A percentile compares a stretch with the other conserved stretches of the same genome.
Evolutionary conservation across 2,113 vertebrate species (phyloP).

Genomic region (Mirounga angustirostris): DNA sequence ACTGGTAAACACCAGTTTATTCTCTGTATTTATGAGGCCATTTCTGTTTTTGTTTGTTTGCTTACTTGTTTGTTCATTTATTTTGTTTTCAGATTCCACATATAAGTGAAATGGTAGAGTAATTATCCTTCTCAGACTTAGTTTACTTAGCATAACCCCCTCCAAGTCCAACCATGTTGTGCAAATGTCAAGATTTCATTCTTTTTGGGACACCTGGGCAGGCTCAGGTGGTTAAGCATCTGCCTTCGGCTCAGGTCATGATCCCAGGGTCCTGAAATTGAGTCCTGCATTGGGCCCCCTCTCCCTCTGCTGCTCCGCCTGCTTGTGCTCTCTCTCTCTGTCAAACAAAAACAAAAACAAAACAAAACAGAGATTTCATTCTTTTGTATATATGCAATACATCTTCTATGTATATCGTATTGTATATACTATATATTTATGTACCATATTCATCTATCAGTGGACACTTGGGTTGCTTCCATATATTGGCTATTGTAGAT

Average conservation of each 20-base stretch:
- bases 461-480: background rate
- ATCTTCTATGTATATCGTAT: background rate
- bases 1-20: background rate
- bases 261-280: background rate
- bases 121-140: background rate
- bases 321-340: too few species aligned
- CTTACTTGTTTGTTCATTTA: background rate
- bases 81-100: background rate
- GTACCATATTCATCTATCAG: background rate
- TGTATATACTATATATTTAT: background rate
- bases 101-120: background rate
- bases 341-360: too few species aligned
- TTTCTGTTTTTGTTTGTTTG: background rate
- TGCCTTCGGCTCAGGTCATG: background rate
- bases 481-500: background rate
- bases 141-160: background rate
- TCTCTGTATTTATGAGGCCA: background rate
- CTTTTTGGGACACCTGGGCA: too few species aligned
- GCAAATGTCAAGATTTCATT: background rate
- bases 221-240: background rate
- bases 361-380: background rate
- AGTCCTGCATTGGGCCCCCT: too few species aligned
- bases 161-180: background rate
- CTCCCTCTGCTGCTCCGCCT: too few species aligned
- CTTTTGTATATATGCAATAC: background rate